Evolutionary conservation across 2,797 vertebrate genomes (phyloP).

Genomic region (Rhinophrynus dorsalis): DNA sequence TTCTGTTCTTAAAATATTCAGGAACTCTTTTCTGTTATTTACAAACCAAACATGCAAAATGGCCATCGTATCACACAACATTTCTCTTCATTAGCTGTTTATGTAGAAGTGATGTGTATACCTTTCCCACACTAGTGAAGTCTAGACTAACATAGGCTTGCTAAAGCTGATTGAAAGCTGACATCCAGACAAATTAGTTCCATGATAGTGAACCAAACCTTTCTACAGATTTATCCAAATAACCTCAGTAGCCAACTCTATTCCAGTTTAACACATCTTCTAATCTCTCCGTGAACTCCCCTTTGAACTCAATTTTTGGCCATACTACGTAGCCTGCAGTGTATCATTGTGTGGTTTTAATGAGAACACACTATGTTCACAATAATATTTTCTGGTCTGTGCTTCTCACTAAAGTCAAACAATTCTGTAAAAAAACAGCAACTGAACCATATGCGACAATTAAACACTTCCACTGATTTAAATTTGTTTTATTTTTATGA

Average conservation of each 20-base stretch:
- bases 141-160: slow-evolving; percentile 63
- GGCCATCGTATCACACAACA: background rate
- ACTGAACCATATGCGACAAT: too few relatives aligned
- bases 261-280: slow-evolving; percentile 50
- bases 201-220: slow-evolving; percentile 60
- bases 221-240: slow-evolving; percentile 62
- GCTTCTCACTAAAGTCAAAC: too few relatives aligned
- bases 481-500: too few relatives aligned
- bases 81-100: slow-evolving; percentile 35
- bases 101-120: slow-evolving; percentile 46
- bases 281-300: slow-evolving; percentile 30
- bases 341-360: slow-evolving; percentile 17
- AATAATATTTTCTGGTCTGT: slow-evolving; percentile 8
- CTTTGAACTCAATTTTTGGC: slow-evolving; percentile 25
- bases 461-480: too few relatives aligned
- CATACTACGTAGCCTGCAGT: background rate
- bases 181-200: slow-evolving; percentile 70
- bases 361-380: slow-evolving; percentile 14
- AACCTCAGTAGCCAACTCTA: slow-evolving; percentile 52
- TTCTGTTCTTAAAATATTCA: too few relatives aligned
- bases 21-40: too few relatives aligned
- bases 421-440: too few relatives aligned
- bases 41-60: background rate
- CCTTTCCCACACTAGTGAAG: slow-evolving; percentile 63
- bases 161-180: slow-evolving; percentile 55